Conservation (phyloP, 2,797 vertebrate genomes). For the Tapirus indicus region DNA sequence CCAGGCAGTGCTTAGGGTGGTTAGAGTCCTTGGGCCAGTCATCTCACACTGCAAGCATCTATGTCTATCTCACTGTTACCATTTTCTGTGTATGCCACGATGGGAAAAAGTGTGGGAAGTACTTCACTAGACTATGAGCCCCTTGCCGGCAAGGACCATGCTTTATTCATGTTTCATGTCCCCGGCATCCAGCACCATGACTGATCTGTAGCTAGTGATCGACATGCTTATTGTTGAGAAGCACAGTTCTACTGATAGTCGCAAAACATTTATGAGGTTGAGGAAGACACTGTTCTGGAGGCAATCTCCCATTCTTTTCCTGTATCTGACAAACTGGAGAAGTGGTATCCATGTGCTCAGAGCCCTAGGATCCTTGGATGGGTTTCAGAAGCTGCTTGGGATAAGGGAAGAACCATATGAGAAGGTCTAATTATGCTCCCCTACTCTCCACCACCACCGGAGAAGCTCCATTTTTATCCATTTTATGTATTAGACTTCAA, state of each 20-base stretch:
- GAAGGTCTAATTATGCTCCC: neutral
- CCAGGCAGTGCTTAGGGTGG: neutral
- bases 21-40: neutral
- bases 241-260: neutral
- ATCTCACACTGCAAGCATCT: neutral
- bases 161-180: neutral
- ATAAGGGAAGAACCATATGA: neutral
- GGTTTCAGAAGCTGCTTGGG: neutral
- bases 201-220: neutral
- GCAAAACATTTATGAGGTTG: neutral
- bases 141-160: neutral
- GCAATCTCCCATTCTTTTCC: neutral
- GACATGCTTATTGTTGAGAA: neutral
- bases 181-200: neutral
- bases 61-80: neutral
- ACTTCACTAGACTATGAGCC: neutral
- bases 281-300: neutral
- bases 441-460: neutral
- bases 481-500: constrained; percentile 29
- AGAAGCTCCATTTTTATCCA: neutral
- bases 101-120: neutral
- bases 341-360: neutral
- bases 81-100: neutral
- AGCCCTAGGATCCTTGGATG: neutral
- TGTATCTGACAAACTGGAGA: constrained; percentile 42